phyloP scores from a whole-genome alignment of 2,888 invertebrate genomes.

The Trissoscelio sp. region DNA sequence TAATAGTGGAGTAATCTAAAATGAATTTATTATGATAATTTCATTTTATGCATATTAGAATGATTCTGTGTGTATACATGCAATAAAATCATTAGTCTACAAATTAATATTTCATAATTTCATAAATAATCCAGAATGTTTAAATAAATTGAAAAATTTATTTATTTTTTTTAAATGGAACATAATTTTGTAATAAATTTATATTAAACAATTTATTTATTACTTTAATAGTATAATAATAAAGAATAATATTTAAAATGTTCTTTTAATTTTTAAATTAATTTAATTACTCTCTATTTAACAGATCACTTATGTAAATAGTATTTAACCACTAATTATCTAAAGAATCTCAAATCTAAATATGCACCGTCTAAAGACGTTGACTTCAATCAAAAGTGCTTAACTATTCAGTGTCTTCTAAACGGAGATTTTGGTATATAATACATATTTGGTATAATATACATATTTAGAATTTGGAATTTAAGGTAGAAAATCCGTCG shows the following conservation, averaged over 20 bases:
- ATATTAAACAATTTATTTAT: too few species aligned
- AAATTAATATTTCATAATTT: not conserved
- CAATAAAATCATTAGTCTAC: not conserved
- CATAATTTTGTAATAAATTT: too few species aligned
- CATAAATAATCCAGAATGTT: too few species aligned
- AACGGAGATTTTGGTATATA: constrained; percentile 1
- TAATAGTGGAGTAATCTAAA: constrained; percentile 21
- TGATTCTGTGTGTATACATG: constrained; percentile 1
- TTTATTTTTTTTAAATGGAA: too few species aligned
- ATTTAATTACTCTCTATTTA: too few species aligned
- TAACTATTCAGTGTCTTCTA: constrained; percentile 20
- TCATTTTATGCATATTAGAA: constrained; percentile 2
- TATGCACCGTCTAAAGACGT: not conserved
- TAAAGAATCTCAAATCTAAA: not conserved
- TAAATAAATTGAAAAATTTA: too few species aligned
- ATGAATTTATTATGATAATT: constrained; percentile 38
- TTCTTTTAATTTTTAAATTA: too few species aligned
- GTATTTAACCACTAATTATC: not conserved
- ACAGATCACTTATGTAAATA: too few species aligned
- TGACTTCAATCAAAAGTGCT: constrained; percentile 12
- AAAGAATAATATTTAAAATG: too few species aligned
- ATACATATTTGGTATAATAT: not conserved
- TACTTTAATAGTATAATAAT: too few species aligned
- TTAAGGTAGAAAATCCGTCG: too few species aligned
- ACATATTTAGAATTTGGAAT: not conserved